Evolutionary conservation across 2,888 invertebrate genomes (phyloP).

Genomic region (Limnephilus auricula): DNA sequence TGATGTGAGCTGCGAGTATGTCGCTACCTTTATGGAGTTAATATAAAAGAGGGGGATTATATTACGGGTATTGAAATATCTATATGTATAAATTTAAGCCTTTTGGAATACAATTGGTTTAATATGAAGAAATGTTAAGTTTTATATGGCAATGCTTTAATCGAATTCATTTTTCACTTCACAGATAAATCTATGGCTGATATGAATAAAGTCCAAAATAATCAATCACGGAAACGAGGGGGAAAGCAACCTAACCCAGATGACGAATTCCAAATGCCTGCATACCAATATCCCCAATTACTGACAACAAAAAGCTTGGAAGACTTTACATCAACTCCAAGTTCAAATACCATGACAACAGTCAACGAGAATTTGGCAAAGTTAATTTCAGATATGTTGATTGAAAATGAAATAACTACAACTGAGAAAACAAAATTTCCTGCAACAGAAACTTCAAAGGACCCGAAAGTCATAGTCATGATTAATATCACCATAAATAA

Average conservation of each 20-base stretch:
- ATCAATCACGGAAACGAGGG: not conserved
- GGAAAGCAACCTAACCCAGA: not conserved
- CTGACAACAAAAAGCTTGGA: too few relatives aligned
- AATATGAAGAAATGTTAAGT: too few relatives aligned
- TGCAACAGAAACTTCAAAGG: not conserved
- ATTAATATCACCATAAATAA: not conserved
- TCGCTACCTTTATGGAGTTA: too few relatives aligned
- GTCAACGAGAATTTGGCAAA: not conserved
- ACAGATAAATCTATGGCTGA: not conserved
- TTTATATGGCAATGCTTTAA: not conserved
- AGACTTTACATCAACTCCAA: not conserved
- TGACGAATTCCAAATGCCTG: not conserved
- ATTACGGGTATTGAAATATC: too few relatives aligned
- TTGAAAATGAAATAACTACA: not conserved
- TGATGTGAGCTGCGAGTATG: too few relatives aligned
- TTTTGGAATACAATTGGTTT: not conserved
- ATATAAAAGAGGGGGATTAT: too few relatives aligned
- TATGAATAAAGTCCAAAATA: not conserved
- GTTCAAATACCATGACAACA: not conserved
- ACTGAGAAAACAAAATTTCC: not conserved
- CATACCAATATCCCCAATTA: too few relatives aligned
- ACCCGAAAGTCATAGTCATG: not conserved
- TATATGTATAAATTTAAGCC: too few relatives aligned
- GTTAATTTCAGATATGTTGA: not conserved
- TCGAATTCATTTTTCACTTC: not conserved